These are phyloP conservation scores for Daboia siamensis DNA, from an alignment of 2,113 vertebrate genomes.

Conservation along the genomic window DNA sequence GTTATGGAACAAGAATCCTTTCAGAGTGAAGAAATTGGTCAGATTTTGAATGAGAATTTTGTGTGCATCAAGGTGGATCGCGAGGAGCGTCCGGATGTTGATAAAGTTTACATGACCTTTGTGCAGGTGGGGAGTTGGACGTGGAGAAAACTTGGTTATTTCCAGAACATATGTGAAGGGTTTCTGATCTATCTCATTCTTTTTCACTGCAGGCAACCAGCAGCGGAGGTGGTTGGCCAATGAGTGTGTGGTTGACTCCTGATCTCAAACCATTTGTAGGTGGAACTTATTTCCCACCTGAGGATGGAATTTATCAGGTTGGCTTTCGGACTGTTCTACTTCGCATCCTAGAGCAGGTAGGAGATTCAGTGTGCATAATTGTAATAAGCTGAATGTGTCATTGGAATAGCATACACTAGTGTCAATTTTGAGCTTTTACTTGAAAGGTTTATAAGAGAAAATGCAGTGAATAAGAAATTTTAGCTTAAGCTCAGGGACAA, in stretches of 20 bases:
- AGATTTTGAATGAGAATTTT: conserved; percentile 85
- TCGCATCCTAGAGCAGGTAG: conserved; percentile 84
- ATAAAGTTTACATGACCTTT: conserved; percentile 95
- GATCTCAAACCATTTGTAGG: conserved; percentile 87
- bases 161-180: neutral
- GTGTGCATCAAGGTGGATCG: conserved; percentile 91
- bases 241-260: conserved; percentile 95
- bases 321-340: conserved; percentile 86
- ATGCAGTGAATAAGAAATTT: neutral
- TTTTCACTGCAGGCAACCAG: conserved; percentile 79
- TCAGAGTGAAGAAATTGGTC: conserved; percentile 82
- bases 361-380: neutral
- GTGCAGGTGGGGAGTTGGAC: conserved; percentile 76
- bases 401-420: neutral
- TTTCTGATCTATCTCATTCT: fast-evolving
- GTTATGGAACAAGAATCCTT: conserved; percentile 96
- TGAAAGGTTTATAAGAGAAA: neutral
- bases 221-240: conserved; percentile 93
- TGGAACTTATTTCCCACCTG: conserved; percentile 90
- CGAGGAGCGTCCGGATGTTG: conserved; percentile 92
- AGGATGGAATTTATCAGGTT: conserved; percentile 75
- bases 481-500: neutral
- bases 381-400: neutral
- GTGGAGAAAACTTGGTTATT: neutral
- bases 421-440: neutral